Conservation (phyloP, 2,113 vertebrate species). For the Syngnathus typhle region DNA sequence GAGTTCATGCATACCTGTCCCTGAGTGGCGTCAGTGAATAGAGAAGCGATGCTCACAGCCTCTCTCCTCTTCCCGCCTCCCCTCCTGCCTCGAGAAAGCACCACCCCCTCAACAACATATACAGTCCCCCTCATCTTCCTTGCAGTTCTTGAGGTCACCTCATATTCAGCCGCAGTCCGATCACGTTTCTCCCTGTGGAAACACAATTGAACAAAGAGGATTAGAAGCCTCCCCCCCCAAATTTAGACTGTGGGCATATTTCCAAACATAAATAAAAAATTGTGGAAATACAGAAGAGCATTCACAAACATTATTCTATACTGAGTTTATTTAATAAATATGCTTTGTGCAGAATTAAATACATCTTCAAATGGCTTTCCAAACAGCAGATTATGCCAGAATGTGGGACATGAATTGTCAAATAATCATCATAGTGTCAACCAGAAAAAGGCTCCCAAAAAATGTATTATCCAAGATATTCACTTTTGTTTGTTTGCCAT, state of each 20-base stretch:
- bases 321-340: too few relatives aligned
- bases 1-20: conserved; percentile 24
- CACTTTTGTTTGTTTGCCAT: too few relatives aligned
- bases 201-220: neutral
- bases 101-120: conserved; percentile 21
- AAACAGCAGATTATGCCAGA: too few relatives aligned
- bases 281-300: neutral
- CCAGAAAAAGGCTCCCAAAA: too few relatives aligned
- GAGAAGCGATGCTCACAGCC: conserved; percentile 1
- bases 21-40: conserved; percentile 31
- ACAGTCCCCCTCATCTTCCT: neutral
- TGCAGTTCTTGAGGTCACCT: conserved; percentile 30
- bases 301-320: too few relatives aligned
- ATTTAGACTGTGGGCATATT: neutral
- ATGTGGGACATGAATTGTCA: too few relatives aligned
- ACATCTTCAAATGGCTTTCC: too few relatives aligned
- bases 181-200: neutral
- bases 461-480: too few relatives aligned
- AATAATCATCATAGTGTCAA: neutral
- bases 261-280: neutral
- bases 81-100: conserved; percentile 28
- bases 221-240: neutral
- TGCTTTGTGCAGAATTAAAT: too few relatives aligned
- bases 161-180: conserved; percentile 15
- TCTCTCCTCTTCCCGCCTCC: conserved; percentile 24